Evolutionary conservation across 2,113 vertebrate species (phyloP).

Genomic region (Salvelinus alpinus): DNA sequence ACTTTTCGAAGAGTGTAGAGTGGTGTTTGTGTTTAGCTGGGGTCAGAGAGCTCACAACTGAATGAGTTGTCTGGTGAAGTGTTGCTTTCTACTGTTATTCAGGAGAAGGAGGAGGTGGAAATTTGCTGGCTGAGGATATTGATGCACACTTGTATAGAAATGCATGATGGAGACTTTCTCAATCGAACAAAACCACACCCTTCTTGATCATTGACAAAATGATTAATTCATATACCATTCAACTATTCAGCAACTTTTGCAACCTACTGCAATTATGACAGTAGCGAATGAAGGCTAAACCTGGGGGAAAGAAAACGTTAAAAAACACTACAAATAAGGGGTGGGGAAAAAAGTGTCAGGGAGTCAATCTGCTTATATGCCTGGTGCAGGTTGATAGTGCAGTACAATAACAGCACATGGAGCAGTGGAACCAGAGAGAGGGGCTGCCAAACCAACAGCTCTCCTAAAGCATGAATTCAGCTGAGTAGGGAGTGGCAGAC

Average conservation of each 20-base stretch:
- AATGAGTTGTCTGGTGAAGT: background rate
- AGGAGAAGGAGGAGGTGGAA: background rate
- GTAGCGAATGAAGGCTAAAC: background rate
- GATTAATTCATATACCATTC: background rate
- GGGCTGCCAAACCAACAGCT: background rate
- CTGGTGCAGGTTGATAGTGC: conserved; percentile 1
- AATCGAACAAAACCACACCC: background rate
- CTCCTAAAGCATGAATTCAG: conserved; percentile 2
- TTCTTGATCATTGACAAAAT: conserved; percentile 17
- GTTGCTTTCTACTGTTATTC: background rate
- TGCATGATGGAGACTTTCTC: background rate
- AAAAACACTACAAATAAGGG: background rate
- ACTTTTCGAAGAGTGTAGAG: background rate
- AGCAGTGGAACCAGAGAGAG: background rate
- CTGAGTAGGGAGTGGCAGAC: background rate
- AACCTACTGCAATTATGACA: background rate
- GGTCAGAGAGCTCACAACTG: background rate
- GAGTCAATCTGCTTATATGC: background rate
- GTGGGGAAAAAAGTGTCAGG: background rate
- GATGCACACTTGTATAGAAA: background rate
- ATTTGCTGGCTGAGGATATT: background rate
- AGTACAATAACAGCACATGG: background rate
- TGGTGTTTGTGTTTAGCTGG: background rate
- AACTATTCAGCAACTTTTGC: background rate
- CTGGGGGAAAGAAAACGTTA: background rate